Base-by-base conservation (phyloP, 2,113 vertebrate species). In the Solea senegalensis region DNA sequence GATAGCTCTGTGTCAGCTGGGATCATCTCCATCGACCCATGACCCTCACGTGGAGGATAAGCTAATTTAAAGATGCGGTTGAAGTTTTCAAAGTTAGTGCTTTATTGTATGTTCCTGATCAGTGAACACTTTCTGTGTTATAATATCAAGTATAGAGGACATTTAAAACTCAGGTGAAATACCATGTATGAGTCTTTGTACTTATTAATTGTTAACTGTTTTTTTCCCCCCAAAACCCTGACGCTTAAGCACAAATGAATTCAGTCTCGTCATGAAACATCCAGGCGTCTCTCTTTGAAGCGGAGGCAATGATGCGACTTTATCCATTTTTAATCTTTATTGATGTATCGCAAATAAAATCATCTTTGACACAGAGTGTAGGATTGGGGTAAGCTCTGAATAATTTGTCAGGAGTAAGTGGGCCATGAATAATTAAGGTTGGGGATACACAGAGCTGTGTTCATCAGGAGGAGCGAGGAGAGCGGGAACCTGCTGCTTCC, bases 351-450 rank as follows among this genome's bases (percentile, higher is more conserved):
- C 46, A 55, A 65, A 60, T 12, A 68, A 73, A 59, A 74, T 81
- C 21, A 73, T 70, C 67, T 74, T 56, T 83, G 81, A 86, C 78
- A 54, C 15, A 61, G 72, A 64, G 58, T 71, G 56, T 79, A 58
- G 74, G 65, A 61, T 83, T 52, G 62, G 65, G 79, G 69, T 76
- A 70, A 79, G 85, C 74, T 70, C 86, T 81, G 85, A 88, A 90
- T 87, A 86, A 90, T 88, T 89, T 91, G 90, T 88, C 78, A 52
- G 75, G 76, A 84, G 83, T 91, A 90, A 90, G 89, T 89, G 90
- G 88, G 81, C 87, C 85, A 91, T 93, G 88, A 92, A 92, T 93
- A 91, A 92, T 92, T 91, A 89, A 91, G 78, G 81, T 76, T 65
- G 80, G 86, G 87, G 83, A 90, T 83, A 91, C 88, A 91, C 84